phyloP scores from a whole-genome alignment of 2,797 vertebrate genomes.

The Microchirus variegatus region DNA sequence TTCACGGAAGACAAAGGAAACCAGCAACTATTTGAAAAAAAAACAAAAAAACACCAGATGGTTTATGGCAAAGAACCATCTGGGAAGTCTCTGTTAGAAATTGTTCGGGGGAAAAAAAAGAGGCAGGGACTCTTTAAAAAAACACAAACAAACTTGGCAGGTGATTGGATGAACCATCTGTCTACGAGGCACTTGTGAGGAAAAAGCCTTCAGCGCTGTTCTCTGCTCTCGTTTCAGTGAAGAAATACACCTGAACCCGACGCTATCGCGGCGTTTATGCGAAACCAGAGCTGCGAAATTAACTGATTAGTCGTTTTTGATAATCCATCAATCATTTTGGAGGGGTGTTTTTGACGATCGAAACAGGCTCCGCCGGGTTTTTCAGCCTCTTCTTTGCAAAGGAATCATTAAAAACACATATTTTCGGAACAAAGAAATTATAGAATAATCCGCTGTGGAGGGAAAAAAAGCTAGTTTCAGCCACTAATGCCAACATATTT shows the following conservation, averaged over 20 bases:
- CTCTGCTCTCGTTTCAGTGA: background rate
- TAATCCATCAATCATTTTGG: too few species aligned
- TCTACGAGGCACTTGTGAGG: background rate
- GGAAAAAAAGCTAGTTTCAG: too few species aligned
- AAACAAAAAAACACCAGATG: background rate
- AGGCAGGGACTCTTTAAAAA: background rate
- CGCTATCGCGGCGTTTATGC: too few species aligned
- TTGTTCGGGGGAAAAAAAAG: background rate
- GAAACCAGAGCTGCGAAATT: too few species aligned
- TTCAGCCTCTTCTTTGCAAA: too few species aligned
- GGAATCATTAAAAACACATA: too few species aligned
- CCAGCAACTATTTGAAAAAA: background rate
- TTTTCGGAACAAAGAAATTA: too few species aligned
- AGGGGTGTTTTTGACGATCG: too few species aligned
- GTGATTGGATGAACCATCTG: slow-evolving; percentile 3
- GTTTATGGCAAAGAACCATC: background rate
- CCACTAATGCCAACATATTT: too few species aligned
- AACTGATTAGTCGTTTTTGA: too few species aligned
- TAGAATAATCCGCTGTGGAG: too few species aligned
- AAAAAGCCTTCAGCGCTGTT: background rate
- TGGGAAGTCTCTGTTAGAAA: background rate
- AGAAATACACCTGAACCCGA: background rate
- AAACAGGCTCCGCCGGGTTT: too few species aligned
- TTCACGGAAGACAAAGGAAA: background rate
- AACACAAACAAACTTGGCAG: background rate